phyloP scores from a whole-genome alignment of 2,888 invertebrate genomes.

The Ptilodon capucinus region DNA sequence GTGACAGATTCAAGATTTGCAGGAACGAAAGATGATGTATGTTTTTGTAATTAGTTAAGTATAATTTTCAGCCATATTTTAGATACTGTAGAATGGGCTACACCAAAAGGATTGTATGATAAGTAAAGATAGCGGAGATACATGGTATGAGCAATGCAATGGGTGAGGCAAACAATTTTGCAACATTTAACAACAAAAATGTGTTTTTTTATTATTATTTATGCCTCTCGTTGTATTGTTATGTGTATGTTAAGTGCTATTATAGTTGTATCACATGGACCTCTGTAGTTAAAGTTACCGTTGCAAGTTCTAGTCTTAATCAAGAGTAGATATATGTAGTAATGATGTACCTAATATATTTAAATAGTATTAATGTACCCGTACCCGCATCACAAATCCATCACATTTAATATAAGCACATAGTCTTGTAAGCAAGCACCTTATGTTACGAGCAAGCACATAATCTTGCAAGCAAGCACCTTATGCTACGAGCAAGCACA shows the following conservation, averaged over 20 bases:
- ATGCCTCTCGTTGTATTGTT: no score
- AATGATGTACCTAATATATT: neutral
- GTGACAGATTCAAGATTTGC: slow-evolving; percentile 39
- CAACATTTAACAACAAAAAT: no score
- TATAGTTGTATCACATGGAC: neutral
- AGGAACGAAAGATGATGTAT: slow-evolving; percentile 56
- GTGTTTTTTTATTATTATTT: no score
- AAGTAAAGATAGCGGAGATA: no score
- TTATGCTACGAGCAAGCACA: no score
- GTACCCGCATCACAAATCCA: neutral
- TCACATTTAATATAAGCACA: no score
- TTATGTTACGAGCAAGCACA: no score
- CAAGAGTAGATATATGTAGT: neutral
- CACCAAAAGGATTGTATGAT: slow-evolving; percentile 28
- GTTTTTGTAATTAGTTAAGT: slow-evolving; percentile 10
- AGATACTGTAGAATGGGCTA: slow-evolving; percentile 18
- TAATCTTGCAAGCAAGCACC: no score
- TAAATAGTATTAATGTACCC: no score
- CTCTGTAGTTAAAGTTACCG: neutral
- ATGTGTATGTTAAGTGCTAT: no score
- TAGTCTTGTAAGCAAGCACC: no score
- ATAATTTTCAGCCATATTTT: slow-evolving; percentile 36
- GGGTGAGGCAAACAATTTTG: no score
- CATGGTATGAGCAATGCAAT: slow-evolving; percentile 4
- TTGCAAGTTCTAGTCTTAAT: neutral